These are phyloP conservation scores for Dunckerocampus dactyliophorus DNA, from an alignment of 2,113 vertebrate species.

Conservation along the genomic window DNA sequence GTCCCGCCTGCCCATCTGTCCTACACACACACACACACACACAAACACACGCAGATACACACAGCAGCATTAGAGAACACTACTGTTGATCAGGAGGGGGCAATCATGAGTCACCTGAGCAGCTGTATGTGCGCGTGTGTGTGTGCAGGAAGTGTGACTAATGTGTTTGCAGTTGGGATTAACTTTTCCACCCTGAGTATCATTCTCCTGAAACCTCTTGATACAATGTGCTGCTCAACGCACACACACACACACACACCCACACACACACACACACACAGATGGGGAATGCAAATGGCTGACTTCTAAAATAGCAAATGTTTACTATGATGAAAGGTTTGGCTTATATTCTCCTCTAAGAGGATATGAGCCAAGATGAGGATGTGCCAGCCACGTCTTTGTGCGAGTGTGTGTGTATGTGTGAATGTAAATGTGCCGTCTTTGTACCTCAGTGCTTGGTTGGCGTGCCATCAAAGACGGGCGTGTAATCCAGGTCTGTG, in stretches of 20 bases:
- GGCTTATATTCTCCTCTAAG: constrained; percentile 56
- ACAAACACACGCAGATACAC: not conserved
- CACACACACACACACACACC: not conserved
- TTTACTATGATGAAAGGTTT: constrained; percentile 64
- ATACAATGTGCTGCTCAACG: constrained; percentile 39
- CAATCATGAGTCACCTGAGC: constrained; percentile 44
- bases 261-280: not conserved
- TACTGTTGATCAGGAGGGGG: constrained; percentile 30
- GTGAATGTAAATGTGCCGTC: constrained; percentile 25
- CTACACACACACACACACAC: too few relatives aligned
- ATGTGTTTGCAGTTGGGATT: constrained; percentile 56
- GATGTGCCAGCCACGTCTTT: constrained; percentile 52
- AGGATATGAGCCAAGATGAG: constrained; percentile 55
- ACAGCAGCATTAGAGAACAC: not conserved
- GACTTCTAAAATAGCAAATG: constrained; percentile 60
- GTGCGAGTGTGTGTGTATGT: constrained; percentile 3
- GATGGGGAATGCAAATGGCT: constrained; percentile 42
- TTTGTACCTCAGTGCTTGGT: constrained; percentile 34
- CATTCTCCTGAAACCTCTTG: constrained; percentile 51
- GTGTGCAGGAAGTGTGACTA: constrained; percentile 44
- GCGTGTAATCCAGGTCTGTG: constrained; percentile 40
- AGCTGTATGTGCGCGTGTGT: constrained; percentile 1
- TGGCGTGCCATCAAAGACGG: constrained; percentile 39
- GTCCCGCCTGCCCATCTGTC: too few relatives aligned
- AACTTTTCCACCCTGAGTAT: constrained; percentile 56